Evolutionary conservation across 1,140 invertebrate genomes (phyloP).

Genomic region (Hetaerina americana): DNA sequence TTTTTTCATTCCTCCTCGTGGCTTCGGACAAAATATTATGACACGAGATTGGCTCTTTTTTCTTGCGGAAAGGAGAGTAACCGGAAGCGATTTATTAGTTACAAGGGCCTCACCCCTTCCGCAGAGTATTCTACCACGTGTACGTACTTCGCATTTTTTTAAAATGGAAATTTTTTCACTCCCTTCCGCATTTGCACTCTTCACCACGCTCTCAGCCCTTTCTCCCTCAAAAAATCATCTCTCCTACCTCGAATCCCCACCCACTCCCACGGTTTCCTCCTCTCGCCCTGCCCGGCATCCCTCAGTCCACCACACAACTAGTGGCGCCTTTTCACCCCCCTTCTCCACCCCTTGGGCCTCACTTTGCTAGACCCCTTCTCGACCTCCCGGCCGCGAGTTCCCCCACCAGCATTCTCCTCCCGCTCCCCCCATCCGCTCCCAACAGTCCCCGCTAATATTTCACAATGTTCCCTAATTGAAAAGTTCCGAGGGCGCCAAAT

Average conservation of each 20-base stretch:
- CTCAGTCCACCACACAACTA: background rate
- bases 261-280: background rate
- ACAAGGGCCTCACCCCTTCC: too few species aligned
- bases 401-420: background rate
- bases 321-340: background rate
- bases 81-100: too few species aligned
- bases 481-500: background rate
- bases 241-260: background rate
- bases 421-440: background rate
- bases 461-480: background rate
- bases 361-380: background rate
- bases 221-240: too few species aligned
- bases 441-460: background rate
- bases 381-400: background rate
- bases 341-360: background rate
- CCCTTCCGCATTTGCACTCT: too few species aligned
- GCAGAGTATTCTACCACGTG: too few species aligned
- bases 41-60: too few species aligned
- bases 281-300: background rate
- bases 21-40: too few species aligned
- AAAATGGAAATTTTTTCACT: too few species aligned
- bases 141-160: too few species aligned
- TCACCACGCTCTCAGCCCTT: too few species aligned
- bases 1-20: too few species aligned
- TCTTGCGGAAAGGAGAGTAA: too few species aligned